phyloP scores from a whole-genome alignment of 2,113 vertebrate genomes.

The Neomonachus schauinslandi region DNA sequence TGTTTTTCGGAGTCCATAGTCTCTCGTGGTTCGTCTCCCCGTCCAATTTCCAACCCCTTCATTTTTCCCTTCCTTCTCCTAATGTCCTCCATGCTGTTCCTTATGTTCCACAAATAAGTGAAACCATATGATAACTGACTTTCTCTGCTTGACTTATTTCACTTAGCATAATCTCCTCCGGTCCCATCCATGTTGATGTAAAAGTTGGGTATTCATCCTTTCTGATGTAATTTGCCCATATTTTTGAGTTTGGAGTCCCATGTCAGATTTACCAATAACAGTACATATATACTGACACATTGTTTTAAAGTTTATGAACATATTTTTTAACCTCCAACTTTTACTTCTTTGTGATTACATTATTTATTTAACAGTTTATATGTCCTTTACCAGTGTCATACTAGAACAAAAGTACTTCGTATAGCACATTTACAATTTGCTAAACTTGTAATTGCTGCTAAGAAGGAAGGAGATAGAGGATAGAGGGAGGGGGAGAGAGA shows the following conservation, averaged over 20 bases:
- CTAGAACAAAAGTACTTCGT: background rate
- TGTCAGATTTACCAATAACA: background rate
- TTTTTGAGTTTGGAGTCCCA: slow-evolving; percentile 38
- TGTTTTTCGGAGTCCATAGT: no score
- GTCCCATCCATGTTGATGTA: no score
- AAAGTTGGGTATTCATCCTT: no score
- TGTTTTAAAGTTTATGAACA: background rate
- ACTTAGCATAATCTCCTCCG: no score
- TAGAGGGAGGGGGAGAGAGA: background rate
- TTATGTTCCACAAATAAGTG: no score
- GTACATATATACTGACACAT: background rate
- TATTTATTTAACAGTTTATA: background rate
- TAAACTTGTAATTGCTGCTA: background rate
- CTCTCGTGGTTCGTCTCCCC: no score
- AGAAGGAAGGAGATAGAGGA: background rate
- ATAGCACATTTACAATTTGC: background rate
- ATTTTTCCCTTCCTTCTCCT: no score
- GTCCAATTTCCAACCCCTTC: no score
- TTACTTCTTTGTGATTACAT: background rate
- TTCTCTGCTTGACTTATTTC: no score
- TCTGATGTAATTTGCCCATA: background rate
- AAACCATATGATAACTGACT: no score
- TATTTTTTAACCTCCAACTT: background rate
- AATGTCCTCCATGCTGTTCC: no score
- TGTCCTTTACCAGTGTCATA: background rate